Base-by-base conservation (phyloP, 64 coral and sea anemone species). In the Dendrophyllia cribrosa region DNA sequence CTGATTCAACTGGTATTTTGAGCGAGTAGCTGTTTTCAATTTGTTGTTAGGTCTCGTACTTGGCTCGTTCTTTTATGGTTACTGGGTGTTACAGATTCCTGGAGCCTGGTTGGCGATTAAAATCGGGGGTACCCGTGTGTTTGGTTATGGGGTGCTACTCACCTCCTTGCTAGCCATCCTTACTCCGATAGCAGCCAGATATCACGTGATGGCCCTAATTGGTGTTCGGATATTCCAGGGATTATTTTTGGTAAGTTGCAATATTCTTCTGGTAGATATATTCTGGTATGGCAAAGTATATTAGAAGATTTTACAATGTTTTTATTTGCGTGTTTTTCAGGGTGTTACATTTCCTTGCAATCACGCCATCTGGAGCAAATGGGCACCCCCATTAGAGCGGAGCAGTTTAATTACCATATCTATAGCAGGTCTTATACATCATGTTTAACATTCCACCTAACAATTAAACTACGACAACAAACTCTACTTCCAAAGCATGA, bases 361-460 rank as follows among this genome's bases (percentile, higher is more conserved):
- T 50, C 96, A 98, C 44, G 97, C 94, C 9, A 98, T 98, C 17
- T 98, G 97, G 97, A 98, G 97, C 90, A 98, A 96, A 69, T 98
- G 97, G 97, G 90, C 97, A 6, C 97, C 97, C 1, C 90, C 94
- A 7, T 96, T 74, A 68, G 97, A 98, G 43, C 78, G 97, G 6
- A 98, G 97, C 82, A 98, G 90, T 52, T 75, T 98, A 17, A 93
- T 98, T 43, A 91, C 97, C 55, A 93, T 95, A 61, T 93, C 97
- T 17, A 98, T 98, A 87, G 97, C 97, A 73, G 97, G 97, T 96
- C 11, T 91, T 82, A 20, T 5, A 77, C 13, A 77, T 34, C 34
- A 34, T 34, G 34, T 34, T 34, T 34, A 34, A 34, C 34, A 34
- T 34, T 34, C 34, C 34, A 34, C 34, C 34, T 34, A 34, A 34